phyloP scores from a whole-genome alignment of 2,888 invertebrate species.

The Drosophila nigricruria region DNA sequence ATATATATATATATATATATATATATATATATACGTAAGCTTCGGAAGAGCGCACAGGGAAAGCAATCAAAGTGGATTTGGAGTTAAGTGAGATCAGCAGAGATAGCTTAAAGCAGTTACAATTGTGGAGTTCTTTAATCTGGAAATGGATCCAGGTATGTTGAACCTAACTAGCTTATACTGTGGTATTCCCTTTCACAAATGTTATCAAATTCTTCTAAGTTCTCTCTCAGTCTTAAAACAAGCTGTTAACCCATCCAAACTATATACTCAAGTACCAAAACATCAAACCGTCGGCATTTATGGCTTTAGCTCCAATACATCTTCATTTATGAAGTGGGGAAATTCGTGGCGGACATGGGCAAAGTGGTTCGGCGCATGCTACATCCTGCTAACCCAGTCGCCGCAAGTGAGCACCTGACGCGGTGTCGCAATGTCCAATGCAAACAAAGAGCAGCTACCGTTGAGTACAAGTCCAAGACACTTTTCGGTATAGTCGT shows the following conservation, averaged over 20 bases:
- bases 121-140: conserved; percentile 72
- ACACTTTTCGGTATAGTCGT: conserved; percentile 45
- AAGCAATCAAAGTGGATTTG: conserved; percentile 47
- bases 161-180: not conserved
- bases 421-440: conserved; percentile 50
- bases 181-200: not conserved
- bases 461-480: conserved; percentile 33
- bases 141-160: conserved; percentile 74
- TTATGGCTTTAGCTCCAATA: conserved; percentile 12
- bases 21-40: conserved; percentile 2
- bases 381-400: conserved; percentile 44
- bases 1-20: no score
- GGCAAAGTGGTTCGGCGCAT: conserved; percentile 18
- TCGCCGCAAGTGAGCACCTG: conserved; percentile 35
- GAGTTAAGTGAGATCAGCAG: not conserved
- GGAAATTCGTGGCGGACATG: conserved; percentile 23
- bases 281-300: conserved; percentile 37
- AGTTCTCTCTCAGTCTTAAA: not conserved
- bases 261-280: no score
- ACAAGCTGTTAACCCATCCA: not conserved
- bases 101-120: conserved; percentile 41
- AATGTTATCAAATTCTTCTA: no score
- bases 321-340: conserved; percentile 45
- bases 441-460: conserved; percentile 42
- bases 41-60: conserved; percentile 37